phyloP scores from a whole-genome alignment of 2,797 vertebrate species.

The Gymnoscopelus braueri region DNA sequence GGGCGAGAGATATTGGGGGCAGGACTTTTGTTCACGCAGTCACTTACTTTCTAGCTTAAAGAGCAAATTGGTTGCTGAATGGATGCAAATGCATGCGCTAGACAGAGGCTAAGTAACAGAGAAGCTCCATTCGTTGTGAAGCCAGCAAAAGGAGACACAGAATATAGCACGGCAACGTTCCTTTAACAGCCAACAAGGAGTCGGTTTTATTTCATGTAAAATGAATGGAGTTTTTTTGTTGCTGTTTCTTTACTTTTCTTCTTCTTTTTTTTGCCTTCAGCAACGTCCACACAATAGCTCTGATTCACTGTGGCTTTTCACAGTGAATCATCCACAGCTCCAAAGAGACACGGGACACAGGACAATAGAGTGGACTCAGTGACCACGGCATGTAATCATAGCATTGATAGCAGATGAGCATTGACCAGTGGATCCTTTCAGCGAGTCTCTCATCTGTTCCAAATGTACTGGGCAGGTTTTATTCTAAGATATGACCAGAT shows the following conservation, averaged over 20 bases:
- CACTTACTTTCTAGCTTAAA: slow-evolving; percentile 66
- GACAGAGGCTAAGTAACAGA: slow-evolving; percentile 60
- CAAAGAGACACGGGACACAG: slow-evolving; percentile 46
- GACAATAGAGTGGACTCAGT: slow-evolving; percentile 55
- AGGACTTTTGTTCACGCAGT: slow-evolving; percentile 54
- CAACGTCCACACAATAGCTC: slow-evolving; percentile 54
- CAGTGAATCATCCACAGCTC: slow-evolving; percentile 30
- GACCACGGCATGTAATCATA: slow-evolving; percentile 51
- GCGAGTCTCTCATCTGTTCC: slow-evolving; percentile 16
- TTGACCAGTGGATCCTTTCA: slow-evolving; percentile 23
- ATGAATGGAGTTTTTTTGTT: slow-evolving; percentile 68
- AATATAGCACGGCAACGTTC: slow-evolving; percentile 43
- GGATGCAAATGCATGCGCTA: slow-evolving; percentile 61
- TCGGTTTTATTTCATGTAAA: slow-evolving; percentile 62
- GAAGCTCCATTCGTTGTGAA: slow-evolving; percentile 80
- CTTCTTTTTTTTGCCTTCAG: slow-evolving; percentile 43
- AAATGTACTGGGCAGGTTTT: slow-evolving; percentile 13
- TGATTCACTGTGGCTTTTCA: slow-evolving; percentile 75
- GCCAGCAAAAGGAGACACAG: slow-evolving; percentile 62
- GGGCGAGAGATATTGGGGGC: slow-evolving; percentile 1
- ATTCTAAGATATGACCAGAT: slow-evolving; percentile 1
- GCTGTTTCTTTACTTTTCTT: slow-evolving; percentile 51
- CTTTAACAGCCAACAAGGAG: slow-evolving; percentile 70
- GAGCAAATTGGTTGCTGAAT: slow-evolving; percentile 65
- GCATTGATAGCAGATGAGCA: slow-evolving; percentile 46